A percentile compares a stretch with the other conserved stretches of the same genome.
Evolutionary conservation across 1,140 invertebrate species (phyloP).

Genomic region (Ips typographus): DNA sequence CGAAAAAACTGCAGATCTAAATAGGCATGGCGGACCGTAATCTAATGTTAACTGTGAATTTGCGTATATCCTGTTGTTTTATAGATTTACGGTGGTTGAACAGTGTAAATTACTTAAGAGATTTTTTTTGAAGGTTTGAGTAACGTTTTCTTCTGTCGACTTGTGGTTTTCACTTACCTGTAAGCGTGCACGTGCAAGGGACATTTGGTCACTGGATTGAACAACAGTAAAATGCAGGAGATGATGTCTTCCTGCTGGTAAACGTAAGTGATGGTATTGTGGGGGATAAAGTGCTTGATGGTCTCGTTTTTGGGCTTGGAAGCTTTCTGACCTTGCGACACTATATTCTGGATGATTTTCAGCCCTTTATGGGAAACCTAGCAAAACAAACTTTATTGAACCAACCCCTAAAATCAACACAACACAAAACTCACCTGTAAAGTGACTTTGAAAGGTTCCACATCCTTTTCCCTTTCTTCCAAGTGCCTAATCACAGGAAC

Average conservation of each 20-base stretch:
- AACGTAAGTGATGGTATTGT: slow-evolving; percentile 85
- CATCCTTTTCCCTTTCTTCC: slow-evolving; percentile 77
- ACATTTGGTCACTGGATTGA: slow-evolving; percentile 87
- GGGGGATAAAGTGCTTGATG: slow-evolving; percentile 94
- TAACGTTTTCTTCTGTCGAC: slow-evolving; percentile 2
- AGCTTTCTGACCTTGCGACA: slow-evolving; percentile 58
- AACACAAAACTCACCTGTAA: slow-evolving; percentile 56
- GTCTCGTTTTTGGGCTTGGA: slow-evolving; percentile 64
- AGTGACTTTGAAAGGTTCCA: slow-evolving; percentile 90
- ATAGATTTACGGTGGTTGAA: slow-evolving; percentile 6
- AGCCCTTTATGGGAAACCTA: slow-evolving; percentile 86
- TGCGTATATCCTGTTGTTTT: slow-evolving; percentile 9
- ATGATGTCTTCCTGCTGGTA: slow-evolving; percentile 86
- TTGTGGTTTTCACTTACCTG: slow-evolving; percentile 34
- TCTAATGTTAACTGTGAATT: slow-evolving; percentile 8
- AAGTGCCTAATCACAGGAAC: slow-evolving; percentile 82
- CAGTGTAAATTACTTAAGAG: slow-evolving; percentile 13
- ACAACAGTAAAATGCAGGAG: slow-evolving; percentile 84
- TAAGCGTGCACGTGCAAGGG: slow-evolving; percentile 92
- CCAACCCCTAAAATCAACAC: background rate
- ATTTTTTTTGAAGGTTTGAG: background rate
- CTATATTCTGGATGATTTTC: slow-evolving; percentile 86
- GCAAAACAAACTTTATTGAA: slow-evolving; percentile 2
- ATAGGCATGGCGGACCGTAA: slow-evolving; percentile 6
- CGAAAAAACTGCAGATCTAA: slow-evolving; percentile 2